Evolutionary conservation across 30 jellyfish, hydroid and myxozoan species (phyloP), one percentile per base, ranked within the genome.

Genomic region (Turritopsis dohrnii): DNA sequence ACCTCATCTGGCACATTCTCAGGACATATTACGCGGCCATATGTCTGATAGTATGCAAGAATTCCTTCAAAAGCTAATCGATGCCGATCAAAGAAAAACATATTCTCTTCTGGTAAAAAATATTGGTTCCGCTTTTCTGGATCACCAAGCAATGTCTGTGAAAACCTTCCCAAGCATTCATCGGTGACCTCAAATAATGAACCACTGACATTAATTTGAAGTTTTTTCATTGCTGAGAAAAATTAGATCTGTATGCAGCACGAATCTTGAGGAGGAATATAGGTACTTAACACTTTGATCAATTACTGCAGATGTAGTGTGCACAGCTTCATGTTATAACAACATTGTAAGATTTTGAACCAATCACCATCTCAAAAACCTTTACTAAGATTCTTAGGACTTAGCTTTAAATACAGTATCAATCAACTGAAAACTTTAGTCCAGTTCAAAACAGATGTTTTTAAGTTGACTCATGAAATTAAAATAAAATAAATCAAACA

Each of bases 1-100:
- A 90, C 97, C 84, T 90, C 97, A 65, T 80, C 95, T n/a, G 97
- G 97, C 9, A 90, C 97, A 65, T 90, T 90, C 41, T 85, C 92
- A 0, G 97, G 97, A 72, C 97, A 90, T 16, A 85, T 71, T 17
- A 90, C 76, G 52, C 94, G 66, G 18, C 97, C 97, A 76, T 65
- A 81, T 72, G 88, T 85, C 75, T 90, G 97, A 65, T 90, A 90
- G 65, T 81, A 90, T 31, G 73, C 76, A 21, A 82, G 66, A 16
- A 90, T 86, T 18, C 97, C 97, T 76, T 90, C 97, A 71, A 90
- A 90, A 1, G 97, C 97, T 66, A 90, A 74, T 7, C 97, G 95
- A 60, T 90, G 97, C 53, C 97, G 31, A 74, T 90, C 92, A 65
- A 90, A 90, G 30, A 90, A 90, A 81, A 80, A 90, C 21, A 81